Evolutionary conservation across 2,888 invertebrate genomes (phyloP).

Genomic region (Apamea anceps): DNA sequence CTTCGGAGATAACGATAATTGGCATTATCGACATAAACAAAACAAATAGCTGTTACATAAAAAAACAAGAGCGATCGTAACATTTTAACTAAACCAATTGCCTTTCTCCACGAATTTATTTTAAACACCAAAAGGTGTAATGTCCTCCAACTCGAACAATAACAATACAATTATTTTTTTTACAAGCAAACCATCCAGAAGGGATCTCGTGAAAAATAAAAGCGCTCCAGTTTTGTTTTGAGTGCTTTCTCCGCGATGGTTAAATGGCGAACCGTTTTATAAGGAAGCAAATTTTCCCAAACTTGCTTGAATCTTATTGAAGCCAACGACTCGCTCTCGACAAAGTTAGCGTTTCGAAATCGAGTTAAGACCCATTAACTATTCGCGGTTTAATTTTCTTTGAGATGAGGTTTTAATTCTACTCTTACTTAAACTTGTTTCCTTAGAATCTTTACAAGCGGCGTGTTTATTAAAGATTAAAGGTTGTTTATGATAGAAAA

Average conservation of each 20-base stretch:
- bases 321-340: conserved; percentile 82
- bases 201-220: conserved; percentile 69
- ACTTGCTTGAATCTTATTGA: conserved; percentile 85
- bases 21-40: conserved; percentile 12
- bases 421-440: conserved; percentile 77
- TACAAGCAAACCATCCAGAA: conserved; percentile 64
- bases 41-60: conserved; percentile 28
- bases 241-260: conserved; percentile 71
- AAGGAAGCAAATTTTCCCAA: conserved; percentile 82
- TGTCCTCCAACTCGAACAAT: conserved; percentile 69
- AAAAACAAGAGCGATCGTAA: conserved; percentile 36
- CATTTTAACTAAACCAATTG: conserved; percentile 49
- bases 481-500: conserved; percentile 69
- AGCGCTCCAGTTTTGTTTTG: conserved; percentile 69
- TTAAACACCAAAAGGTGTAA: conserved; percentile 58
- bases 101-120: conserved; percentile 47
- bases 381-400: conserved; percentile 86
- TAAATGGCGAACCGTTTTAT: conserved; percentile 78
- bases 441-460: conserved; percentile 69
- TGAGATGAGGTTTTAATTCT: conserved; percentile 85
- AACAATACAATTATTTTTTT: conserved; percentile 74
- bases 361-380: conserved; percentile 88
- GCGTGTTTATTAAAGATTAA: conserved; percentile 75
- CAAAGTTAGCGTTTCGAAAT: conserved; percentile 86
- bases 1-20: not conserved